Base-by-base conservation (phyloP, 2,888 invertebrate genomes). In the Drosophila rellima region DNA sequence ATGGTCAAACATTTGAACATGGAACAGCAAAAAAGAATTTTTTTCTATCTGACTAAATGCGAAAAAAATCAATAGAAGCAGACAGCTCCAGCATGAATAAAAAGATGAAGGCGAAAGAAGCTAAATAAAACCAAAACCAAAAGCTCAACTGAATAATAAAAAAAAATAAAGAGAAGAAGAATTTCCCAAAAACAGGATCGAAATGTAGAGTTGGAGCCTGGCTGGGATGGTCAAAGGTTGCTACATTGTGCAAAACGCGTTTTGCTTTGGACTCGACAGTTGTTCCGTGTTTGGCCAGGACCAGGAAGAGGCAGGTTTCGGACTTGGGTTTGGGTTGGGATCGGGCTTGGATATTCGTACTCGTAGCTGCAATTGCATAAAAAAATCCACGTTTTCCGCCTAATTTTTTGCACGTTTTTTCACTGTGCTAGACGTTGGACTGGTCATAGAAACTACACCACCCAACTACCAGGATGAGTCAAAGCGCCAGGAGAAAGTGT, bases 1-100 rank as follows among this genome's bases (percentile, higher is more conserved):
- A 68, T 77, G 80, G 74, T 75, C 85, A 80, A 83, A 76, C 85
- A 87, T 76, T 86, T 77, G 67, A 66, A 70, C 73, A 64, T 66
- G 67, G 56, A 77, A 69, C 40, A 61, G 69, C 29, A 65, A 65
- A 52, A 64, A 56, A 33, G 59, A 23, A 29, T 39, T 11, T 57
- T 26, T 56, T 70, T 66, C 40, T 65, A 82, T 76, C 51, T 54
- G 56, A 55, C 70, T 67, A 78, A 75, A 82, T 79, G 84, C 82
- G 80, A 91, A 91, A 92, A 83, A 92, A 92, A 92, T 93, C 93
- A 92, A 92, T 93, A 93, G 92, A 90, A 92, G 91, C 92, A 93
- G 92, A 92, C 93, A 87, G 82, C 73, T 60, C 74, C 75, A 86
- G 86, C 65, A 78, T 69, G 80, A 79, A 83, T 76, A 87, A 83